Evolutionary conservation across 1,140 invertebrate genomes (phyloP), one percentile per base, ranked within the genome.

Genomic region (Orius laevigatus): DNA sequence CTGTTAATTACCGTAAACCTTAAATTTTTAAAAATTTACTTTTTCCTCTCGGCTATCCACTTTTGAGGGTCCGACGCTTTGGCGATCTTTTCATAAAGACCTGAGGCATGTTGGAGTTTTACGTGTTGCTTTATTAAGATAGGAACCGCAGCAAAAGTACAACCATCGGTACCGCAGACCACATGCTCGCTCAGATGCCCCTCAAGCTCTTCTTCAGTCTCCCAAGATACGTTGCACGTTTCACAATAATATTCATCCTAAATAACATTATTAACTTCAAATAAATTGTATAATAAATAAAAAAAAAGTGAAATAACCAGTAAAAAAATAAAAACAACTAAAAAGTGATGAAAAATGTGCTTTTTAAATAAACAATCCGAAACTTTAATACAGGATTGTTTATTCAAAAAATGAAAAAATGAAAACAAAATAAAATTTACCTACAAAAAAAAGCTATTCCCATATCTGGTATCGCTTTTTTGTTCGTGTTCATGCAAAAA

Each of bases 1-100:
- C 6, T 5, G 15, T n/a, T 39, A n/a, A 8, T 48, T 4, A n/a
- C 2, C 11, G 20, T 11, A 16, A 2, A 33, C 14, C 18, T 11
- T 32, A 3, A 41, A 36, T 32, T 15, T 35, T 1, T 19, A 25
- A 34, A 38, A n/a, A 51, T 53, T 60, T 60, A 76, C 65, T 70
- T 80, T 62, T 78, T 83, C 48, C 88, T 70, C 55, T 90, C 84
- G 42, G 71, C 72, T 47, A 74, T 75, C 84, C 85, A 92, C 63
- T 83, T 84, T 41, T 75, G 60, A 1, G 78, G 72, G 8, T 76
- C 78, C 48, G 78, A 73, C 9, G 84, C 53, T 57, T 76, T 75
- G 57, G 74, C 74, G 46, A 90, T 79, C 65, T 73, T 78, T 42
- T 81, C 71, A 57, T 79, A 89, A 14, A 88, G 60, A 11, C 85